Conservation (phyloP, 2,113 vertebrate genomes). For the Corydoras sp. region DNA sequence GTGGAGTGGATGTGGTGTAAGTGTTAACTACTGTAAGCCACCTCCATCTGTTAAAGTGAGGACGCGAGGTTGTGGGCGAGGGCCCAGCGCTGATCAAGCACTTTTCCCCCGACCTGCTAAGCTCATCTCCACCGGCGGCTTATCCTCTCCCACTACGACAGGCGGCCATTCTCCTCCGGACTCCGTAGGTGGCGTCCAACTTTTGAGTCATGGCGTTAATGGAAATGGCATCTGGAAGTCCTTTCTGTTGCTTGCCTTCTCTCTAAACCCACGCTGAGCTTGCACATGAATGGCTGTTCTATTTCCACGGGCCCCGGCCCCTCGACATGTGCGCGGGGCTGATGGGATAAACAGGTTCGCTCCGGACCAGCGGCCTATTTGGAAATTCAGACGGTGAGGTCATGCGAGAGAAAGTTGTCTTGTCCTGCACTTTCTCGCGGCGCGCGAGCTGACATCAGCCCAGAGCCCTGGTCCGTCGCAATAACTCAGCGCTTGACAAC, state of each 20-base stretch:
- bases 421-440: constrained; percentile 23
- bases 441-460: constrained; percentile 19
- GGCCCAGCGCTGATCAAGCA: constrained; percentile 28
- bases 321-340: constrained; percentile 15
- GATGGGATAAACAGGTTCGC: constrained; percentile 35
- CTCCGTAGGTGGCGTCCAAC: constrained; percentile 45
- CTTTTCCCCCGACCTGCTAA: constrained; percentile 34
- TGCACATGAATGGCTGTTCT: constrained; percentile 29
- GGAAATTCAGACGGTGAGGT: constrained; percentile 17
- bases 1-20: not conserved
- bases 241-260: constrained; percentile 33
- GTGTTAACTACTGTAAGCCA: not conserved
- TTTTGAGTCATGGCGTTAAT: constrained; percentile 47
- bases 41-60: constrained; percentile 16
- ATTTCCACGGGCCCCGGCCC: constrained; percentile 33
- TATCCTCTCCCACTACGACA: constrained; percentile 36
- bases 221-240: constrained; percentile 46
- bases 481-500: constrained; percentile 1
- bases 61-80: constrained; percentile 19
- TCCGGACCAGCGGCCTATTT: constrained; percentile 29
- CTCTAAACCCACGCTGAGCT: constrained; percentile 23
- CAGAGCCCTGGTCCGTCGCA: constrained; percentile 4
- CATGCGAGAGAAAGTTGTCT: constrained; percentile 26
- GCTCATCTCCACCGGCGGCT: constrained; percentile 31
- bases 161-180: constrained; percentile 36